Base-by-base conservation (phyloP, 2,888 invertebrate genomes). In the Seira sanloemensis region DNA sequence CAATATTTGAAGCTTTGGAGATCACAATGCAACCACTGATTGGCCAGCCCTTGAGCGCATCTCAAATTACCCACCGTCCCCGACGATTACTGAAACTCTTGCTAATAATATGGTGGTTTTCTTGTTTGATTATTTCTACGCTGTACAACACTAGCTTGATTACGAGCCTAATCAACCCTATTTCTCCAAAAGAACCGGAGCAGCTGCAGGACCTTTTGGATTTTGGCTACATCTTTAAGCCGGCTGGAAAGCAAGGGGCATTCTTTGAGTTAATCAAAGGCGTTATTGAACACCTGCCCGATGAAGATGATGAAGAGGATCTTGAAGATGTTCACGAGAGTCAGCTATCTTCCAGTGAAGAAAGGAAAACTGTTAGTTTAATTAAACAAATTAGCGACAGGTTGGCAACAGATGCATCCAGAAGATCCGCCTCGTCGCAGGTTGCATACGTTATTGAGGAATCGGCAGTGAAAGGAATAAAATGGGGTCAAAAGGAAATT, bases 121-220 rank as follows among this genome's bases (percentile, higher is more conserved):
- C 87, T 2, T 87, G 86, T 46, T 74, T 87, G 18, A 86, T 88
- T n/a, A 87, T 88, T 23, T 86, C 88, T 1, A 88, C 88, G 1
- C 71, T 88, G n/a, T 88, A 88, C 69, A 88, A 85, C 27, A 88
- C 88, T 0, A 86, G 86, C 50, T 78, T 88, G 7, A 88, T 88
- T 21, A 86, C 88, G 1, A 86, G 86, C 46, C 50, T 88, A 12
- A 88, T 87, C 24, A 87, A 88, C 26, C 87, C 85, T 9, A 86
- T 88, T 7, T 80, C 85, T 9, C 82, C 85, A n/a, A 82, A 76
- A 37, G 84, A 86, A 27, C 84, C 86, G 1, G 86, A 88, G 58
- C 69, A 86, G 0, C 79, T 88, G 0, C 77, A 81, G 21, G 86
- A 88, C n/a, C 74, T 88, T 7, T 46, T 88, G 16, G 73, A 85